Percentiles rank a stretch among this genome's conserved stretches.
Evolutionary conservation across 2,113 vertebrate genomes (phyloP).

Genomic region (Forbesichthys papilliferus): DNA sequence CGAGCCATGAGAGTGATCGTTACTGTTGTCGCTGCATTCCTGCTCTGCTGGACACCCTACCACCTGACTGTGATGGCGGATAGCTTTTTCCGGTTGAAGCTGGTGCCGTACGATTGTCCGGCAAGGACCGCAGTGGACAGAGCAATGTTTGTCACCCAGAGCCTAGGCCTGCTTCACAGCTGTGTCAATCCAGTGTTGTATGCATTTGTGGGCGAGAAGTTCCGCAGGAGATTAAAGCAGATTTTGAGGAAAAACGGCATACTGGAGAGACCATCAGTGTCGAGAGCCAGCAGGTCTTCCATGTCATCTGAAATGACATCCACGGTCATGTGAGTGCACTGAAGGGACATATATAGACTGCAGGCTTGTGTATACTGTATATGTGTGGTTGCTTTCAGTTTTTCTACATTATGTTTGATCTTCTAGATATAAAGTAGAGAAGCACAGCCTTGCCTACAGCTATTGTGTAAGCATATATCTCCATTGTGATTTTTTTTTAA

Average conservation of each 20-base stretch:
- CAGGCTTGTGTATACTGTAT: neutral
- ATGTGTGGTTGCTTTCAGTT: neutral
- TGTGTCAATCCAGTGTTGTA: conserved; percentile 78
- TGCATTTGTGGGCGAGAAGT: conserved; percentile 76
- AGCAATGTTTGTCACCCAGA: conserved; percentile 67
- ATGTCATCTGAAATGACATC: conserved; percentile 61
- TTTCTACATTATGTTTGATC: neutral
- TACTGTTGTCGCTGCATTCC: conserved; percentile 65
- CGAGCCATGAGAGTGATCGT: conserved; percentile 73
- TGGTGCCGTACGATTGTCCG: conserved; percentile 53
- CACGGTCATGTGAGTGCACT: conserved; percentile 54
- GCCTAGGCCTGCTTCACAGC: conserved; percentile 73
- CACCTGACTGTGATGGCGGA: conserved; percentile 65
- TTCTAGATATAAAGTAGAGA: neutral
- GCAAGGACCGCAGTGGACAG: conserved; percentile 47
- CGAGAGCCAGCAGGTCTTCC: conserved; percentile 55
- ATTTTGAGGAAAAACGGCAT: conserved; percentile 42
- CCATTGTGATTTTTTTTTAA: no score
- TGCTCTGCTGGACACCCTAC: conserved; percentile 76
- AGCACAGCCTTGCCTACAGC: neutral
- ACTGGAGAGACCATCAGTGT: neutral
- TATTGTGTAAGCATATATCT: no score
- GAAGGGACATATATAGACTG: neutral
- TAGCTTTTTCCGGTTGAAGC: conserved; percentile 62
- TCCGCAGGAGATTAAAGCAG: conserved; percentile 51